Base-by-base conservation (phyloP, 2,888 invertebrate genomes). In the Strigamia maritima region DNA sequence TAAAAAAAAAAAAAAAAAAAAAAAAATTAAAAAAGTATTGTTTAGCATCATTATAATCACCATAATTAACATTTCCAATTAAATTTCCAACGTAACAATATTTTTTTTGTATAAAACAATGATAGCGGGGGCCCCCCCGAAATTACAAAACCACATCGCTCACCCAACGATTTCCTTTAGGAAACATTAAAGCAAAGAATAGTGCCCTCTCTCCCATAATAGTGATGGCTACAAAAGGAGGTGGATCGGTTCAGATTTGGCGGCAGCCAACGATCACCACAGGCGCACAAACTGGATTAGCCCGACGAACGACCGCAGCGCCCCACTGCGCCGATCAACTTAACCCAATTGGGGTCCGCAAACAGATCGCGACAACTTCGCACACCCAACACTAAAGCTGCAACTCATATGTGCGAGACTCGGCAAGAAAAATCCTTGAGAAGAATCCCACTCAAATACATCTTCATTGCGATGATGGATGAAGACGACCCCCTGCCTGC, bases 221-320 rank as follows among this genome's bases (percentile, higher is more conserved):
- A 24, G 14, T 26, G 70, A 70, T 70, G 70, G 70, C 70, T 70
- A 70, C 26, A 70, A 70, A 70, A 70, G 70, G 70, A 70, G 70
- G 70, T 70, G 70, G 70, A 70, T 70, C 70, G 28, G 24, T 70
- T 70, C 70, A 70, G 70, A 70, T 70, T 70, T 70, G 70, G 70
- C 70, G 70, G 70, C 70, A 70, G 70, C 70, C 70, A 70, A 70
- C 70, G 70, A 70, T 70, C 70, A 70, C 70, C 70, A 70, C 70
- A 70, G 70, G 70, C 70, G 70, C 70, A 70, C 70, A 70, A 70
- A 70, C 70, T 26, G 26, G 70, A 70, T 70, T 70, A 70, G 70
- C 70, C 24, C 70, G 70, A 70, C 70, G 70, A 70, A 70, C 70
- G 70, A 70, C 70, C 70, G 70, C 70, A 70, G 70, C 70, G 70